phyloP scores from a whole-genome alignment of 1,140 invertebrate genomes.

The Megathymus violae region DNA sequence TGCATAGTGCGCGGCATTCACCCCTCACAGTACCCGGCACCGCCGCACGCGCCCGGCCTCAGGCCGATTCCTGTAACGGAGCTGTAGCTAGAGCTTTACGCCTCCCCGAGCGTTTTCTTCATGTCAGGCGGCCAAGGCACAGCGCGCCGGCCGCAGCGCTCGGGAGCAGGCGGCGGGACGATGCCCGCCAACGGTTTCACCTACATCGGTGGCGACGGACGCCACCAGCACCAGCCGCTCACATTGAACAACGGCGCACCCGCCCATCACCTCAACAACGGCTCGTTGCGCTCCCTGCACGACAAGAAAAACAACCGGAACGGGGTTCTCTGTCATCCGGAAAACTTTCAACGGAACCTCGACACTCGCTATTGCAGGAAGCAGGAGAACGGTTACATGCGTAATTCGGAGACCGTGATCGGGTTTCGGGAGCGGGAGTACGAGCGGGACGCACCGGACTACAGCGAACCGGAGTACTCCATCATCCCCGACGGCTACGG shows the following conservation, averaged over 20 bases:
- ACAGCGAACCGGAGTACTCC: conserved; percentile 81
- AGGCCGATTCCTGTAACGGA: conserved; percentile 94
- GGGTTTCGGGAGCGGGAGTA: conserved; percentile 64
- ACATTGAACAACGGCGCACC: conserved; percentile 82
- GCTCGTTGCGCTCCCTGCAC: conserved; percentile 71
- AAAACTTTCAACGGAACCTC: conserved; percentile 78
- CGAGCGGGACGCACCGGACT: conserved; percentile 54
- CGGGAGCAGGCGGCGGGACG: conserved; percentile 86
- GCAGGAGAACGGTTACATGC: conserved; percentile 79
- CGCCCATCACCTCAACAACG: conserved; percentile 80
- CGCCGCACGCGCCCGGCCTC: conserved; percentile 84
- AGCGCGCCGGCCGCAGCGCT: conserved; percentile 82
- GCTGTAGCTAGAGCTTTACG: conserved; percentile 96
- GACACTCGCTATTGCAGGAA: conserved; percentile 78
- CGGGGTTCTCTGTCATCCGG: conserved; percentile 74
- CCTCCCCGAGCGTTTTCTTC: conserved; percentile 89
- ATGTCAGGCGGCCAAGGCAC: conserved; percentile 84
- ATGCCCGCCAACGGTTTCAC: conserved; percentile 90
- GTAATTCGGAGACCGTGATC: conserved; percentile 74
- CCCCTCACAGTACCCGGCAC: conserved; percentile 85
- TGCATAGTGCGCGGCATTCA: conserved; percentile 86
- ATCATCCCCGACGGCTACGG: conserved; percentile 76
- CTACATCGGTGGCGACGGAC: conserved; percentile 87
- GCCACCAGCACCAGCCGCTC: conserved; percentile 74
- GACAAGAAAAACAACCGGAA: conserved; percentile 79